A percentile compares a stretch with the other conserved stretches of the same genome.
Conservation (phyloP, 2,797 vertebrate species). For the Zenarchopterus dispar region DNA sequence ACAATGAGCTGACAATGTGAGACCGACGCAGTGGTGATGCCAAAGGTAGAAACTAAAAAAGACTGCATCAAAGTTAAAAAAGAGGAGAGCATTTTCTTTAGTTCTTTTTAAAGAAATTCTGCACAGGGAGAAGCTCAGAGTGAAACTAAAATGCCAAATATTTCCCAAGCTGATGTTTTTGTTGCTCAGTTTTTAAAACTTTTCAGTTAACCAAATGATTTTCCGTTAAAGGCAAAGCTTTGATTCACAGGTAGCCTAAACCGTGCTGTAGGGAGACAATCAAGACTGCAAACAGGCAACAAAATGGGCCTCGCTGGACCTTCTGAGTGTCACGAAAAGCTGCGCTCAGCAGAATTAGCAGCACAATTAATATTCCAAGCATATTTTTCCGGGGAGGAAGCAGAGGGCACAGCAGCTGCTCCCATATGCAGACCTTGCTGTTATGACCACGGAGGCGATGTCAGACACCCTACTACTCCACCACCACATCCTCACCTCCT, state of each 20-base stretch:
- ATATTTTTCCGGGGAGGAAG: constrained; percentile 72
- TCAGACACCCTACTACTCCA: constrained; percentile 57
- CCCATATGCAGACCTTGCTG: constrained; percentile 76
- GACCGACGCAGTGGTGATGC: constrained; percentile 37
- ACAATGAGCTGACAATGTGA: constrained; percentile 42
- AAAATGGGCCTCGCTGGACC: constrained; percentile 33
- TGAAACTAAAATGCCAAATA: constrained; percentile 35
- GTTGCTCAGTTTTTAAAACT: constrained; percentile 13
- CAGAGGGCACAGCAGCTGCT: constrained; percentile 78
- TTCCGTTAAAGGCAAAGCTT: constrained; percentile 25
- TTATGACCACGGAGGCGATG: constrained; percentile 70
- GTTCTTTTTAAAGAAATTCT: constrained; percentile 29
- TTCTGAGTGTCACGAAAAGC: constrained; percentile 47
- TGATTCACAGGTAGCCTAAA: constrained; percentile 21
- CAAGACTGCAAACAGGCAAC: constrained; percentile 38
- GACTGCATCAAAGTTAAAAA: constrained; percentile 43
- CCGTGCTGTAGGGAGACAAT: constrained; percentile 10
- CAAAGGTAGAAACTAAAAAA: constrained; percentile 53
- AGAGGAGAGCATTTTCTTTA: constrained; percentile 13
- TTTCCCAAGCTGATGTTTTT: constrained; percentile 20
- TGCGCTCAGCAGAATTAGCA: constrained; percentile 69
- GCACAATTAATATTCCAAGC: constrained; percentile 79
- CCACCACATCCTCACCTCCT: constrained; percentile 8
- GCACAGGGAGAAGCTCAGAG: constrained; percentile 20
- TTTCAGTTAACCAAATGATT: constrained; percentile 10